Conservation (phyloP, 2,113 vertebrate species). For the Ageneiosus marmoratus region DNA sequence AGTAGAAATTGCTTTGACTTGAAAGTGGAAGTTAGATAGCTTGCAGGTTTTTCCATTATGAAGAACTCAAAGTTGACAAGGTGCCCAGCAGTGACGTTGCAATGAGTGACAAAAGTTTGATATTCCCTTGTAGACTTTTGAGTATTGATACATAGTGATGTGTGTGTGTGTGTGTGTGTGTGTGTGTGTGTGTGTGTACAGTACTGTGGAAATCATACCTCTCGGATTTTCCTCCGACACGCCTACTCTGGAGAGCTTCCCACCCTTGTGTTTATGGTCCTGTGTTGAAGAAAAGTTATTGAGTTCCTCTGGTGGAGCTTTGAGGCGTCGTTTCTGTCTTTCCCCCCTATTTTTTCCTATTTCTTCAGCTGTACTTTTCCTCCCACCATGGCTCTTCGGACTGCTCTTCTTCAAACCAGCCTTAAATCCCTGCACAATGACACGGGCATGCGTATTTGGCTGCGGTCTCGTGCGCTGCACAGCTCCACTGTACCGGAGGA, state of each 20-base stretch:
- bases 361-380: background rate
- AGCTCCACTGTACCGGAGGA: slow-evolving; percentile 64
- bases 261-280: background rate
- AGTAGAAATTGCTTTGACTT: background rate
- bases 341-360: background rate
- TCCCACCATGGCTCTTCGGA: slow-evolving; percentile 74
- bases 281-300: background rate
- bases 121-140: no score
- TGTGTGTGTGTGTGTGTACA: no score
- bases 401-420: slow-evolving; percentile 52
- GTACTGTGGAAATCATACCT: background rate
- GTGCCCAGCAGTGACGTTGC: background rate
- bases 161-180: no score
- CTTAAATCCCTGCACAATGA: slow-evolving; percentile 52
- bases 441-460: slow-evolving; percentile 50
- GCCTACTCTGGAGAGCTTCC: background rate
- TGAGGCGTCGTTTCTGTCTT: background rate
- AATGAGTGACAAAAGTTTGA: background rate
- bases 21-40: background rate
- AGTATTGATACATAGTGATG: no score
- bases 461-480: slow-evolving; percentile 64
- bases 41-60: background rate
- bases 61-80: background rate
- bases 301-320: background rate
- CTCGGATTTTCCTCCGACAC: background rate